A percentile compares a stretch with the other conserved stretches of the same genome.
phyloP scores from a whole-genome alignment of 2,113 vertebrate genomes.

The Antidorcas marsupialis region DNA sequence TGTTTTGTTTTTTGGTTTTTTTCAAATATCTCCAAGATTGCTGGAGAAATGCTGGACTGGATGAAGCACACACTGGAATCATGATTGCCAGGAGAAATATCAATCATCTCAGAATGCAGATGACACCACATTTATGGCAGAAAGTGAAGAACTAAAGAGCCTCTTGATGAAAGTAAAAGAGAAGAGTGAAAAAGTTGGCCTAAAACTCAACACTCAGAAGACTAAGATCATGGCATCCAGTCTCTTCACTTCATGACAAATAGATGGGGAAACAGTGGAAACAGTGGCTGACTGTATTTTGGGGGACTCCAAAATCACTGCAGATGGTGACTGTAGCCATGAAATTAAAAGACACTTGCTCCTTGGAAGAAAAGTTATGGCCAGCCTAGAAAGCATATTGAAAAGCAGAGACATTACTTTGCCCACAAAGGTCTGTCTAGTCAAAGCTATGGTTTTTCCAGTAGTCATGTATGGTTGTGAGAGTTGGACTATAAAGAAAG shows the following conservation, averaged over 20 bases:
- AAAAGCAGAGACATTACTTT: background rate
- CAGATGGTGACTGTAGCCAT: background rate
- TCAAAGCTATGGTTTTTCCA: background rate
- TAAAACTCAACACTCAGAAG: background rate
- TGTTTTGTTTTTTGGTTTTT: background rate
- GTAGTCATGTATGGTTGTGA: background rate
- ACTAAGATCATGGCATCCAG: background rate
- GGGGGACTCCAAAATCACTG: background rate
- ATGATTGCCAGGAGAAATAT: background rate
- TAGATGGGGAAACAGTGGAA: background rate
- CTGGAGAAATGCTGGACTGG: background rate
- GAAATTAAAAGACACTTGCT: background rate
- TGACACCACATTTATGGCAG: background rate
- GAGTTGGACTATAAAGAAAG: background rate
- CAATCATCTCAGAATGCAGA: background rate
- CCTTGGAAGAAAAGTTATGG: background rate
- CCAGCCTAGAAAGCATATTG: background rate
- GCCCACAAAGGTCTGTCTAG: background rate
- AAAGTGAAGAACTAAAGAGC: background rate
- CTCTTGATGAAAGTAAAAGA: background rate
- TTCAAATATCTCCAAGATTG: background rate
- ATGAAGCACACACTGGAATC: background rate
- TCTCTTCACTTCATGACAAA: background rate
- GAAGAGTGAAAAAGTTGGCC: background rate
- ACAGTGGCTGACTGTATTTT: background rate